Evolutionary conservation across 1,140 invertebrate genomes (phyloP), one percentile per base, ranked within the genome.

Genomic region (Matsumurasca onukii): DNA sequence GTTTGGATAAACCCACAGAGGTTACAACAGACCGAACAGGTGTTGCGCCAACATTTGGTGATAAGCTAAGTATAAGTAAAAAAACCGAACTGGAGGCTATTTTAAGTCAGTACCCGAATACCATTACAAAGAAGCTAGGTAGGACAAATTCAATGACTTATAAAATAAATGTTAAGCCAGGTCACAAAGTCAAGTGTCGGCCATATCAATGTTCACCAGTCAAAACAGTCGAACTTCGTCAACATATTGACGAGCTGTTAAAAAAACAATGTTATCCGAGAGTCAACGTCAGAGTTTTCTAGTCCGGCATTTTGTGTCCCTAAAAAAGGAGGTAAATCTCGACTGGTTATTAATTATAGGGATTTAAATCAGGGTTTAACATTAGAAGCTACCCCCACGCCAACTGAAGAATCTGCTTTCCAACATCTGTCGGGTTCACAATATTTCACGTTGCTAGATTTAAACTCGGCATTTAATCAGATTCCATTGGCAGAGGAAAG

Each of bases 201-300:
- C 57, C 57, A 9, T 61, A 61, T 61, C 27, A 61, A 61, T 61
- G 9, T 61, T 3, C 57, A 61, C 57, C 57, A 13, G 9, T 27
- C 3, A 61, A 61, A 61, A 61, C 20, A 9, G 9, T 27, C 9
- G 5, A 9, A 20, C 12, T 61, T 3, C 12, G 57, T 27, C 9
- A 61, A 29, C 57, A 61, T 31, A 29, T 61, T 61, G 57, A 61
- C 30, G 20, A 61, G 13, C 27, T 61, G 9, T 22, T 61, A 27
- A 20, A 9, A 61, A 25, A 61, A 9, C 22, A 27, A 61, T n/a
- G 27, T 61, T 9, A 61, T 61, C 30, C 3, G 27, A 13, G 3
- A 3, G 9, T 61, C 57, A 9, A 61, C 20, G 9, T 61, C 57
- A 9, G 2, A 13, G 24, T 61, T 9, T 13, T 27, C 57, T 30